Percentiles rank a stretch among this genome's conserved stretches.
phyloP scores from a whole-genome alignment of 37 sponge, comb jelly and placozoan genomes.

The Corticium candelabrum region DNA sequence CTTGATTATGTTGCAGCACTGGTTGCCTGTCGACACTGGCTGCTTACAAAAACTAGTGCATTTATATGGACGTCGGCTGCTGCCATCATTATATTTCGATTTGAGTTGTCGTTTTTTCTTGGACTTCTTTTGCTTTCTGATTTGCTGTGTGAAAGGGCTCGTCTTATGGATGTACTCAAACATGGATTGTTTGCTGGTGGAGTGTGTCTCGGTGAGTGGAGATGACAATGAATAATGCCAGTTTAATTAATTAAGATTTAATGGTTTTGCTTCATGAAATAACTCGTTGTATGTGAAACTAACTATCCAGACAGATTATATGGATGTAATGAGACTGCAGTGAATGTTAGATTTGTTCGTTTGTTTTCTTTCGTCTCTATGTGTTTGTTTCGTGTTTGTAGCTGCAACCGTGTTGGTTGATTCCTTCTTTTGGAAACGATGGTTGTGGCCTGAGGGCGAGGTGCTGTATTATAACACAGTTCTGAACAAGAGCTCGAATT shows the following conservation, averaged over 20 bases:
- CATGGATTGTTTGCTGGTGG: conserved; percentile 41
- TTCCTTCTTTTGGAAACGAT: conserved; percentile 81
- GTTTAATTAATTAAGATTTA: too few relatives aligned
- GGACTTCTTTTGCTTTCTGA: conserved; percentile 63
- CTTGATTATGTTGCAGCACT: too few relatives aligned
- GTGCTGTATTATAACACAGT: conserved; percentile 93
- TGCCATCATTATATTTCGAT: conserved; percentile 73
- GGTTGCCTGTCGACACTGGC: conserved; percentile 43
- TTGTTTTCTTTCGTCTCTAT: neutral
- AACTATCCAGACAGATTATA: too few relatives aligned
- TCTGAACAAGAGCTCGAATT: conserved; percentile 89
- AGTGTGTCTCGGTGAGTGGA: conserved; percentile 29
- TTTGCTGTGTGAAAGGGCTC: conserved; percentile 24
- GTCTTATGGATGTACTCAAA: conserved; percentile 12
- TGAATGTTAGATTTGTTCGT: too few relatives aligned
- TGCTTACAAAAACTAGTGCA: conserved; percentile 32
- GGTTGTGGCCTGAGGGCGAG: conserved; percentile 98
- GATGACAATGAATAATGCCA: too few relatives aligned
- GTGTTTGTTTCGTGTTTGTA: conserved; percentile 1
- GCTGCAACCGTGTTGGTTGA: conserved; percentile 69
- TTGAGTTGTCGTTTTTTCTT: conserved; percentile 58
- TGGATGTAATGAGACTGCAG: too few relatives aligned
- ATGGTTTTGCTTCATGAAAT: too few relatives aligned
- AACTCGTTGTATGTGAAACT: too few relatives aligned
- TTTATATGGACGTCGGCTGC: conserved; percentile 64